A percentile compares a stretch with the other conserved stretches of the same genome.
These are phyloP conservation scores for Synanthedon tipuliformis DNA, from an alignment of 2,888 invertebrate genomes.

Conservation along the genomic window DNA sequence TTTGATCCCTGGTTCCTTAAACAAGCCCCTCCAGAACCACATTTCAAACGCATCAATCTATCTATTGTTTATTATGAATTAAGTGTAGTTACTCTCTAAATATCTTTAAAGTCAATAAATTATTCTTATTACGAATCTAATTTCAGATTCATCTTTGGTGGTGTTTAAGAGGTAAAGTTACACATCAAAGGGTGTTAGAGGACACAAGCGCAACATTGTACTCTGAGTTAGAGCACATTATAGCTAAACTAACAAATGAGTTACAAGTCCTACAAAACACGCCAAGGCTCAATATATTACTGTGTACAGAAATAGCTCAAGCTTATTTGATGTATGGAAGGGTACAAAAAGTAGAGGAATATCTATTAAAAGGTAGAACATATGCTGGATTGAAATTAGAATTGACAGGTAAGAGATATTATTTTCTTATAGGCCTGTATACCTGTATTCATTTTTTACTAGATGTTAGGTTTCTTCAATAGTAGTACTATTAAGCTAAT, in stretches of 20 bases:
- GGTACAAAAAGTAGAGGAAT: constrained; percentile 76
- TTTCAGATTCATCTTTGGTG: constrained; percentile 71
- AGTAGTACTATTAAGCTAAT: too few species aligned
- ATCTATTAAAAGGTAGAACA: constrained; percentile 73
- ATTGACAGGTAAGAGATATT: constrained; percentile 68
- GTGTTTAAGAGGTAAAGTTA: constrained; percentile 77
- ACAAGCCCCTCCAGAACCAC: too few species aligned
- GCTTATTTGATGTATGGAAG: constrained; percentile 81
- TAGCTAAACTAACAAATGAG: constrained; percentile 52
- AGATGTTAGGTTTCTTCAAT: too few species aligned
- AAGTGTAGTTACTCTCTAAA: not conserved
- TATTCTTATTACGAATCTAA: too few species aligned
- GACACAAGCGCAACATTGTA: constrained; percentile 79
- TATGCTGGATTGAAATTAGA: constrained; percentile 75
- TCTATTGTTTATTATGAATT: not conserved
- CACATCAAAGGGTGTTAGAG: constrained; percentile 83
- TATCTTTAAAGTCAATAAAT: constrained; percentile 1
- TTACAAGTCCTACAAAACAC: constrained; percentile 30
- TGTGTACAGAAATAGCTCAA: constrained; percentile 70
- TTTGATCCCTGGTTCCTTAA: too few species aligned
- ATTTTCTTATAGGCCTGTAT: too few species aligned
- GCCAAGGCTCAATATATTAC: constrained; percentile 44
- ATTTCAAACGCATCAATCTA: not conserved
- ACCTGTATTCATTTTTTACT: too few species aligned
- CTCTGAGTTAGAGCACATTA: constrained; percentile 65